Base-by-base conservation (phyloP, 1,140 invertebrate species). In the Brachionus asplanchnoidis region DNA sequence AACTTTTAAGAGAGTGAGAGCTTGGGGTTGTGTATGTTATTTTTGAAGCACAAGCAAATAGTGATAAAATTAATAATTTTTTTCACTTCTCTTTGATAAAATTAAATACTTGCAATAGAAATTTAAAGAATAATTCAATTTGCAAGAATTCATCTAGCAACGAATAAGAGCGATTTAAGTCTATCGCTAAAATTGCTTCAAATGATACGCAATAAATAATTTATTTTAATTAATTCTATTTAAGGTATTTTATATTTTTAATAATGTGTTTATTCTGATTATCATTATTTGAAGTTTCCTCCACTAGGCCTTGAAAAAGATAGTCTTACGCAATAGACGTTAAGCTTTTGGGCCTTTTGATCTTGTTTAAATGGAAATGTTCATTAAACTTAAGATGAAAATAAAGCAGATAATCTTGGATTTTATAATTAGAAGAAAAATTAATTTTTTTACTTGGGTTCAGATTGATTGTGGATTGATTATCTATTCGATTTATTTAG, bases 171-270 rank as follows among this genome's bases (percentile, higher is more conserved):
- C n/a, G 20, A 60, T 60, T 60, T 8, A 40, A 73, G 32, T 17
- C 40, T 73, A 17, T 3, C 9, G 40, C 40, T 73, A 17, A 42
- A 73, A 42, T 14, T 73, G 9, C 23, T 68, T 28, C 14, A 68
- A 40, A 68, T 75, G 36, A 44, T 77, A 77, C 73, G 73, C 73
- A 77, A 77, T 77, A 50, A 26, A 77, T 77, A 77, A 77, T 77
- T 77, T 77, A 77, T 77, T 77, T 50, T 50, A 77, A 77, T 77
- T 77, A 77, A 77, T 77, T 77, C 73, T 77, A 77, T 77, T 77
- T 50, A 77, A 50, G 73, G 73, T 77, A 77, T 77, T 50, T 26
- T n/a, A 14, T 28, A 28, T n/a, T 36, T 36, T 26, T 28, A 50
- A 77, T 50, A 73, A 73, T 73, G 17, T 73, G 40, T 73, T 40